Evolutionary conservation across 2,888 invertebrate genomes (phyloP).

Genomic region (Seira sanloemensis): DNA sequence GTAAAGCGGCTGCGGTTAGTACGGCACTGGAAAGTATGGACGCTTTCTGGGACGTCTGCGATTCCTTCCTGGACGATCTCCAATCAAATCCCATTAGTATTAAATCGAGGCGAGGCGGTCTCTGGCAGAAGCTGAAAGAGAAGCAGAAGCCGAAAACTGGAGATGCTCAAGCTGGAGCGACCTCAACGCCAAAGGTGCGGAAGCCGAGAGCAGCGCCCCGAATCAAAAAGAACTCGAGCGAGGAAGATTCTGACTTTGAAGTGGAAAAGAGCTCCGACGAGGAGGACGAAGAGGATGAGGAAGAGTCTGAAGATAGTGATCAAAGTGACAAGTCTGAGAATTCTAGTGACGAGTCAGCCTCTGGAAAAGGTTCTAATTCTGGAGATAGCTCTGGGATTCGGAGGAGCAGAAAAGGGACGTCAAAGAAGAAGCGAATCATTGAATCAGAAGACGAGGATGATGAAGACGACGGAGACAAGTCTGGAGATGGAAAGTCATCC

Average conservation of each 20-base stretch:
- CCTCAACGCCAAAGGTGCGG: slow-evolving; percentile 22
- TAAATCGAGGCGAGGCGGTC: slow-evolving; percentile 71
- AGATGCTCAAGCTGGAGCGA: not conserved
- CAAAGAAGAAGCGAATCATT: slow-evolving; percentile 47
- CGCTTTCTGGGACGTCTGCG: slow-evolving; percentile 72
- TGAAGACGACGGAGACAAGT: slow-evolving; percentile 26
- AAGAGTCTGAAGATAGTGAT: slow-evolving; percentile 74
- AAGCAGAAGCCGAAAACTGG: slow-evolving; percentile 58
- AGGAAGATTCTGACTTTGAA: slow-evolving; percentile 81
- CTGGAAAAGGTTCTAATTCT: slow-evolving; percentile 39
- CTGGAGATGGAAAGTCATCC: slow-evolving; percentile 47
- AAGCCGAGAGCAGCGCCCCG: slow-evolving; percentile 57
- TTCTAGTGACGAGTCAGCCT: slow-evolving; percentile 31
- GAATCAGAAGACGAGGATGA: slow-evolving; percentile 54
- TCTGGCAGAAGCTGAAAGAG: slow-evolving; percentile 72
- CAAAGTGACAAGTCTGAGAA: slow-evolving; percentile 52
- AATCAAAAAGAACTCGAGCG: slow-evolving; percentile 74
- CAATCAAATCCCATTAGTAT: slow-evolving; percentile 71
- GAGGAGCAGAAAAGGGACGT: slow-evolving; percentile 31
- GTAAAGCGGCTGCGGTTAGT: slow-evolving; percentile 26
- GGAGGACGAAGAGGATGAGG: slow-evolving; percentile 71
- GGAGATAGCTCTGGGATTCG: slow-evolving; percentile 49
- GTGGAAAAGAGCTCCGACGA: slow-evolving; percentile 67
- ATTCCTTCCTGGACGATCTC: slow-evolving; percentile 72
- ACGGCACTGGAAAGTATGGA: slow-evolving; percentile 65